Evolutionary conservation across 35 echinoderm and acorn worm genomes (phyloP), one percentile per base, ranked within the genome.

Genomic region (Lytechinus pictus): DNA sequence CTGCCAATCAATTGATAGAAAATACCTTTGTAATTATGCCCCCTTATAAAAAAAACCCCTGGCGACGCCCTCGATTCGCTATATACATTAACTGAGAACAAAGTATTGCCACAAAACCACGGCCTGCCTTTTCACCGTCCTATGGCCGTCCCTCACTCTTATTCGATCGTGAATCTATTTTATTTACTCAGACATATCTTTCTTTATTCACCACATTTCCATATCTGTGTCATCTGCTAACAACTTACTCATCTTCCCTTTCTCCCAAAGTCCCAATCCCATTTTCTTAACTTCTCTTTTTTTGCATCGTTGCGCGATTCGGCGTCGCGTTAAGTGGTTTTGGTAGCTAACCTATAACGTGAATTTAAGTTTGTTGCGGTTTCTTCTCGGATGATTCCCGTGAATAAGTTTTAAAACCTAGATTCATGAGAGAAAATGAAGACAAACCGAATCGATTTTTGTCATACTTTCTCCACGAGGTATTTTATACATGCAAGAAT

Each of bases 141-240:
- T 24, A 24, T n/a, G 1, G 66, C 66, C 16, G 7, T 79, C 66
- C n/a, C n/a, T 7, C 66, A 1, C 16, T 79, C 66, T 24, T 79
- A 24, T 79, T 79, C 66, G 66, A 79, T 79, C 66, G 66, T 79
- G 19, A 79, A 16, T 79, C 66, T 79, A 16, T 1, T 79, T 79
- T 79, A 79, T 79, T 79, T 79, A 79, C 66, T 79, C 66, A 79
- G 66, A 79, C 66, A 79, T 24, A 79, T 79, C 66, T 79, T 79
- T 79, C 16, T 79, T 79, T 79, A 79, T 79, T 79, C 66, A 79
- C 66, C 66, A 16, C 66, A 79, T 79, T 79, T 79, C 66, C n/a
- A 79, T 79, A 79, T 79, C 66, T 79, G 66, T 79, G 66, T 79
- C 66, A 79, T 79, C 66, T 79, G 16, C 66, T 79, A 3, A n/a